phyloP scores from a whole-genome alignment of 2,888 invertebrate species.

The Shargacucullia verbasci region DNA sequence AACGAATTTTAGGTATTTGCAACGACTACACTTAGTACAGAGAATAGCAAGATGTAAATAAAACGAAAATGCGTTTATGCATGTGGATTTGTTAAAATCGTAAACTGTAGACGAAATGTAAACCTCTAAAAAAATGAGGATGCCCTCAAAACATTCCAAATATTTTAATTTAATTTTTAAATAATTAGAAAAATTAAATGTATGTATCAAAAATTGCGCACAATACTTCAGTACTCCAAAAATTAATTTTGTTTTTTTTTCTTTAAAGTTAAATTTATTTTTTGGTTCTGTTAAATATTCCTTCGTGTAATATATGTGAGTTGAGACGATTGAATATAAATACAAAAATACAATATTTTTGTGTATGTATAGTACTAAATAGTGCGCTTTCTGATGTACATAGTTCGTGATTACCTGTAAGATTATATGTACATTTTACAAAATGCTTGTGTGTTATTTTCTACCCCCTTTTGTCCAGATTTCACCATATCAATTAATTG shows the following conservation, averaged over 20 bases:
- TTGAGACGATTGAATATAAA: conserved; percentile 33
- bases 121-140: conserved; percentile 2
- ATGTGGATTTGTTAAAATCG: neutral
- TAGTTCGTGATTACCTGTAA: conserved; percentile 84
- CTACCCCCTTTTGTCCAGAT: neutral
- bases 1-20: too few species aligned
- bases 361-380: conserved; percentile 77
- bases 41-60: too few species aligned
- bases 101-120: neutral
- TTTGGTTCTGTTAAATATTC: conserved; percentile 21
- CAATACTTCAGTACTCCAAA: conserved; percentile 24
- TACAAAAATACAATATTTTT: conserved; percentile 75
- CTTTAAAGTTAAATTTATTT: neutral
- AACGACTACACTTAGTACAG: too few species aligned
- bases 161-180: conserved; percentile 4
- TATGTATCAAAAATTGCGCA: conserved; percentile 40
- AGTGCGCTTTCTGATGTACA: conserved; percentile 85
- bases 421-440: conserved; percentile 89
- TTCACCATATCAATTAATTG: too few species aligned
- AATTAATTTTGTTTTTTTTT: neutral
- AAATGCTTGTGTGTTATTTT: conserved; percentile 64
- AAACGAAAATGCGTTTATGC: too few species aligned
- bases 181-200: conserved; percentile 11
- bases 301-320: conserved; percentile 23
- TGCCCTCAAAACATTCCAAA: neutral